Base-by-base conservation (phyloP, 2,888 invertebrate species). In the Cistogaster globosa region DNA sequence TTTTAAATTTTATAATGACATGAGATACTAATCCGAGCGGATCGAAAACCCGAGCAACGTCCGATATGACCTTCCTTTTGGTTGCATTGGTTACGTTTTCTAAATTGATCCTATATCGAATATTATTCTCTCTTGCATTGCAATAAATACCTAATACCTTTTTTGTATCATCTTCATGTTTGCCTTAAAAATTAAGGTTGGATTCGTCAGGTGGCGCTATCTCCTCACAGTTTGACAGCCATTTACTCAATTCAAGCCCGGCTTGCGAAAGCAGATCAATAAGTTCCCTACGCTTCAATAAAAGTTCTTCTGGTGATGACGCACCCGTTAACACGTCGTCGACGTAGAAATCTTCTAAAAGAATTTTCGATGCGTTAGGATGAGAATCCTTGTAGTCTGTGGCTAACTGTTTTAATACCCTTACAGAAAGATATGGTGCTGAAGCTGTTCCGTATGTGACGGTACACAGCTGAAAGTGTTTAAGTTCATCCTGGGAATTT, bases 371-470 rank as follows among this genome's bases (percentile, higher is more conserved):
- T 45, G 45, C 45, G 14, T 11, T 45, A 5, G 45, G 14, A 45
- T 45, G 45, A 16, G 81, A 0, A 36, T 14, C 16, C 12, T 63
- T 42, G 20, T 63, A 63, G 18, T 63, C 63, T 20, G 4, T 20
- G 2, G 86, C 80, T 9, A 86, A 26, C 62, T 87, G 81, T 83
- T 87, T 69, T 22, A 84, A 53, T 1, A 84, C 83, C 20, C 86
- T 48, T 14, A 86, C 87, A 2, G 84, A 87, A 18, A 84, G 55
- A 58, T 77, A 81, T 11, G 85, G 83, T 16, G 81, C 84, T 4
- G 86, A 81, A n/a, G 84, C 77, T 1, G 86, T 87, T 2, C 86
- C 86, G 32, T 87, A 86, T 1, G 84, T 80, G 1, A 87, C 86
- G 2, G 87, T 86, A 38, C 81, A 76, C 9, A 65, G 22, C 26